Evolutionary conservation across 2,113 vertebrate species (phyloP), one percentile per base, ranked within the genome.

Genomic region (Mastomys natalensis): DNA sequence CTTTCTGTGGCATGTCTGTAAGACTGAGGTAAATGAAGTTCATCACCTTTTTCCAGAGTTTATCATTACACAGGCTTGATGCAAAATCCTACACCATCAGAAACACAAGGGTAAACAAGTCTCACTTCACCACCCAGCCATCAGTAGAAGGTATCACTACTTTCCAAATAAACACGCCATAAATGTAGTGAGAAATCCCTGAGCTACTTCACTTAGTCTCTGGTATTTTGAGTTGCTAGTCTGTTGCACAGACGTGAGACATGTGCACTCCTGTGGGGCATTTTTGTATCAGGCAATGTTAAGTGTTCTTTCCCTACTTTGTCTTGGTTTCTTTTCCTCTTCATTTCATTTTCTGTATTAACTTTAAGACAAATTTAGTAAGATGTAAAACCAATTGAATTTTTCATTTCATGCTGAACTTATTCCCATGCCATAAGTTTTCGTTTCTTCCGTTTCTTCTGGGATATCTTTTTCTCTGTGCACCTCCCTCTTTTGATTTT

Each of bases 131-230:
- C 29, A 22, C 45, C 17, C 87, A 55, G 82, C 58, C 78, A 90
- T 22, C 26, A 78, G 19, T 8, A 45, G 48, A 51, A 76, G 58
- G 64, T 16, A 15, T 29, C n/a, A 40, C 37, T 82, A 82, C 37
- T 80, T 93, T 93, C 76, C 58, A 84, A 94, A 91, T 89, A 88
- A 85, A 89, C 77, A 74, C 70, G 24, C n/a, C 55, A n/a, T 40
- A 84, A 90, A 78, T 24, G 68, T 19, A 90, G 60, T 60, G 91
- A 84, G 24, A 93, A 86, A 73, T 45, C 34, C 29, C 37, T 81
- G 89, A 81, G 22, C 68, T 93, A 40, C 60, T 92, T 74, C 26
- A 74, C 10, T 91, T 66, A 58, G n/a, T n/a, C 21, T 21, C 37
- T 13, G 70, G 48, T 17, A 37, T 93, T 94, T 51, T 82, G 45